Evolutionary conservation across 2,888 invertebrate genomes (phyloP).

Genomic region (Phyllotreta striolata): DNA sequence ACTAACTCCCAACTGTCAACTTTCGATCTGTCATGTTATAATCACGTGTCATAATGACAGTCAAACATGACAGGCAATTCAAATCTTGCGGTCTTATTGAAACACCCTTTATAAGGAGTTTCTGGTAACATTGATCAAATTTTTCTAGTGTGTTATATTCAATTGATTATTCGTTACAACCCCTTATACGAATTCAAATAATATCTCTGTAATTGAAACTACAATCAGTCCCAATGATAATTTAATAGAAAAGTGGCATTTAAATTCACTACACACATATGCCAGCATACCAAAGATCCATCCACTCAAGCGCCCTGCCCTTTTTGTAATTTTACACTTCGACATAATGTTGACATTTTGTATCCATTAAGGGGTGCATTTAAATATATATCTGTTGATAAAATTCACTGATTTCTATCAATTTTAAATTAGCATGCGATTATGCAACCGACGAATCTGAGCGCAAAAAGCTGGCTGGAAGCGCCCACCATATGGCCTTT

Average conservation of each 20-base stretch:
- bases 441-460: conserved; percentile 28
- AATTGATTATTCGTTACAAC: too few species aligned
- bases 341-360: conserved; percentile 33
- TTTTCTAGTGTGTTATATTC: too few species aligned
- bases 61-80: too few species aligned
- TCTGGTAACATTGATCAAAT: too few species aligned
- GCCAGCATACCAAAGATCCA: conserved; percentile 28
- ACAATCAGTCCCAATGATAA: conserved; percentile 5
- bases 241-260: conserved; percentile 14
- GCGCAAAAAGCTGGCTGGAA: neutral
- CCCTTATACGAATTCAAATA: neutral
- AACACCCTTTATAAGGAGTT: too few species aligned
- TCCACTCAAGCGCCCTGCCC: conserved; percentile 34
- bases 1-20: too few species aligned
- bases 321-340: conserved; percentile 40
- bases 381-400: conserved; percentile 36
- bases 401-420: conserved; percentile 45
- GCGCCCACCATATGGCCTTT: conserved; percentile 9
- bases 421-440: conserved; percentile 45
- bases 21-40: too few species aligned
- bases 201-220: conserved; percentile 8
- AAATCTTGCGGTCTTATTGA: too few species aligned
- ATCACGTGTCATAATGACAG: too few species aligned
- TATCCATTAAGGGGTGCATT: conserved; percentile 42
- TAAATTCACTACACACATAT: conserved; percentile 28